Base-by-base conservation (phyloP, 2,888 invertebrate genomes). In the Pseudococcus jackbeardsleyi region DNA sequence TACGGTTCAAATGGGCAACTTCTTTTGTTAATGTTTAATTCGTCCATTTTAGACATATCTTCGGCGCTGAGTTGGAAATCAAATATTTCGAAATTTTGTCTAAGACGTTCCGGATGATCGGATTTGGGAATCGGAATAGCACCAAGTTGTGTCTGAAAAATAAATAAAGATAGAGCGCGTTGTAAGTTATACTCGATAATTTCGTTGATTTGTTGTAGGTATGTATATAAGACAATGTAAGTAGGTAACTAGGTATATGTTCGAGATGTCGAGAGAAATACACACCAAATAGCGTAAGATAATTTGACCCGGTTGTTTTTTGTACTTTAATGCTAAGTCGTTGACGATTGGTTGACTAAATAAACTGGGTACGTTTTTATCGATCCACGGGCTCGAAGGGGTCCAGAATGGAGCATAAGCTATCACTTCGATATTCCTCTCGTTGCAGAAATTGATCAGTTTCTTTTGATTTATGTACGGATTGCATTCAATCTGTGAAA, bases 341-440 rank as follows among this genome's bases (percentile, higher is more conserved):
- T 93, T 92, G 77, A 96, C 91, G 91, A 94, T 95, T 22, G 94
- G 93, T 91, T 97, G 96, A 0, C 96, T 95, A 91, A 96, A 91
- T 9, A 96, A 92, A 89, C 93, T 93, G 0, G 95, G 94, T 89
- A 96, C 95, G 0, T 92, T 95, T 0, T 95, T 94, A 91, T 95
- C 94, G 1, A 95, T 95, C 94, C 95, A 96, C 15, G 96, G 96
- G 89, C 96, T 93, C 91, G 96, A 96, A 0, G 96, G 96, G 0
- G 96, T 95, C 8, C 96, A 96, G 17, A 97, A 92, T 0, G 96
- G 96, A 90, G 96, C 96, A 92, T 97, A 98, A 0, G 96, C 97
- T 0, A 96, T 96, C 1, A 97, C 91, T 12, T 92, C 92, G 86
- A 97, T 94, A 82, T 93, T 94, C 26, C 93, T 94, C 0, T 93